Base-by-base conservation (phyloP, 2,113 vertebrate species). In the Platichthys flesus region DNA sequence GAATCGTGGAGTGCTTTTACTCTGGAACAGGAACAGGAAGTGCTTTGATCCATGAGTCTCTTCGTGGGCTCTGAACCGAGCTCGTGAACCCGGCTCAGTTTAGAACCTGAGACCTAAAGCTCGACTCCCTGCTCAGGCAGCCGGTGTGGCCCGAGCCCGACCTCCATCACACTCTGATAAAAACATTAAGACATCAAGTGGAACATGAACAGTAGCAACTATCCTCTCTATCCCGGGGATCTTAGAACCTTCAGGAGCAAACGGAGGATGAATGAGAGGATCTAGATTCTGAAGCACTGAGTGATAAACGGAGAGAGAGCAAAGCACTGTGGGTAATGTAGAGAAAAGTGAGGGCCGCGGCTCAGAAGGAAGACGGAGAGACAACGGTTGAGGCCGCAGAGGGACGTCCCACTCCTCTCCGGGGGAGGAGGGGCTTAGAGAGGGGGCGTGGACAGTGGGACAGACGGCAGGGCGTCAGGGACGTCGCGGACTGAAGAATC, bases 251-350 rank as follows among this genome's bases (percentile, higher is more conserved):
- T 74, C 80, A 86, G 87, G 81, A 82, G 74, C 67, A 69, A 66
- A 21, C 7, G 16, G 73, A 88, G 78, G 79, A 56, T 1, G 76
- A 82, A 73, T 9, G 35, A 74, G 68, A 81, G 87, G 83, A 76
- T 28, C 9, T 16, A 16, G 54, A 60, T 14, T 3, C 10, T 54
- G 42, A 42, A 71, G 61, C 45, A 21, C 24, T 31, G 40, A 61
- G 59, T 2, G 10, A 45, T 18, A 23, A 23, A 63, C 35, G 8
- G 15, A 20, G 16, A 84, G 49, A 71, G 74, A 81, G 88, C 70
- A 82, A 83, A 83, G 89, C 74, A 80, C 69, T 74, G 71, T 83
- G 85, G 88, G 79, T 85, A 86, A 70, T 24, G 45, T 5, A 82
- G 57, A 61, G 4, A 59, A 58, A 21, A 47, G n/a, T 67, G 28